Conservation (phyloP, 37 sponge, comb jelly and placozoan genomes). For the Aphrocallistes beatrix region DNA sequence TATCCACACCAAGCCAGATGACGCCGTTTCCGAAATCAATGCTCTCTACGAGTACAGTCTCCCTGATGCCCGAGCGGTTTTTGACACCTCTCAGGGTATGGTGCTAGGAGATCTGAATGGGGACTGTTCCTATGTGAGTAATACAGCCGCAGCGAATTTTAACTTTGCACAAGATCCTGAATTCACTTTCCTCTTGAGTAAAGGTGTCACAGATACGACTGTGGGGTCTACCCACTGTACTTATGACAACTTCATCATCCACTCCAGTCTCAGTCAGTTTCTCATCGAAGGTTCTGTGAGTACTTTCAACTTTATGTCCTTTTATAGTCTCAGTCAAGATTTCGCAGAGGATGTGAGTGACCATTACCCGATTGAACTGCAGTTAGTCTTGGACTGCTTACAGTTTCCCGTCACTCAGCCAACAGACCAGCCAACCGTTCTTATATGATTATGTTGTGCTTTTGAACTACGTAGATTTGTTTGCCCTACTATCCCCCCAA, state of each 20-base stretch:
- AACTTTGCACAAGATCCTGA: constrained; percentile 36
- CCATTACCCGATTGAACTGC: constrained; percentile 28
- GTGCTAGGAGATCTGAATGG: constrained; percentile 92
- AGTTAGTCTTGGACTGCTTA: neutral
- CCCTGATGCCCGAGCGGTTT: constrained; percentile 20
- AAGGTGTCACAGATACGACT: constrained; percentile 52
- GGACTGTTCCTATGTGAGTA: constrained; percentile 65
- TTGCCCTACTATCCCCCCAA: no score
- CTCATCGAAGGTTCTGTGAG: neutral
- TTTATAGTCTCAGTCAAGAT: neutral
- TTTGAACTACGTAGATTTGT: no score
- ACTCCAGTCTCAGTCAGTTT: neutral
- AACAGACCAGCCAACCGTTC: no score
- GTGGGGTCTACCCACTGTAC: constrained; percentile 46
- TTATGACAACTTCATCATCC: constrained; percentile 51
- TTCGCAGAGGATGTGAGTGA: constrained; percentile 24
- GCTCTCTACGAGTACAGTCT: constrained; percentile 44
- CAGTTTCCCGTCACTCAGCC: no score
- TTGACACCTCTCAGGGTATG: constrained; percentile 19
- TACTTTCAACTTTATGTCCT: constrained; percentile 11
- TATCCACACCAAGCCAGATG: constrained; percentile 49
- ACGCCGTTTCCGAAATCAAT: constrained; percentile 54
- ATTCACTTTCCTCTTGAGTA: constrained; percentile 62
- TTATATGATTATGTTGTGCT: no score
- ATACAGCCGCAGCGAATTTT: constrained; percentile 22